Evolutionary conservation across 2,797 vertebrate genomes (phyloP).

Genomic region (Centropyge bicolor): DNA sequence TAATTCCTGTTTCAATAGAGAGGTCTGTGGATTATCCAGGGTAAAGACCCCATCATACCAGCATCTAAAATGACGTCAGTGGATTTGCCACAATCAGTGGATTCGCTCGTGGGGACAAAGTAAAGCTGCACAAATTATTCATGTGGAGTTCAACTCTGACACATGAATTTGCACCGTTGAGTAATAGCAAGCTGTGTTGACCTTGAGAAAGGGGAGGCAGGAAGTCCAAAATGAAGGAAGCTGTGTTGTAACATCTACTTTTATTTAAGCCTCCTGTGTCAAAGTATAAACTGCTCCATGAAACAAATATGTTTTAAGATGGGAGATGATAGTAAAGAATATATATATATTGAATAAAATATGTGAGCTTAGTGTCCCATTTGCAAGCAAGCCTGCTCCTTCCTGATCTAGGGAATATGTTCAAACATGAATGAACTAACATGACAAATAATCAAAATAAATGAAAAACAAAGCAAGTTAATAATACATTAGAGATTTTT

Average conservation of each 20-base stretch:
- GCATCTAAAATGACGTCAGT: not conserved
- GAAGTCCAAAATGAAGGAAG: constrained; percentile 17
- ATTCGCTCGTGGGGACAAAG: not conserved
- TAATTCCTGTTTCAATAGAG: not conserved
- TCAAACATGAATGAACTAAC: not conserved
- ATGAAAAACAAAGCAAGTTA: not conserved
- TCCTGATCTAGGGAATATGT: not conserved
- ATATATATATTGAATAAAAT: too few species aligned
- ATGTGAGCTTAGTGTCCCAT: too few species aligned
- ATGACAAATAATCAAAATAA: not conserved
- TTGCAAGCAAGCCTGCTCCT: not conserved
- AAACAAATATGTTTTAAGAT: not conserved
- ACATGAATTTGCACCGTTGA: not conserved
- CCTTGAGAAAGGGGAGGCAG: not conserved
- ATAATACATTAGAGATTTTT: not conserved
- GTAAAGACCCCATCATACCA: not conserved
- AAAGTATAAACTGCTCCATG: not conserved
- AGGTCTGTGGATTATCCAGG: constrained; percentile 7
- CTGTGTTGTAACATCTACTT: not conserved
- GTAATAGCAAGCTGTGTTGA: not conserved
- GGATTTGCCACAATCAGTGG: not conserved
- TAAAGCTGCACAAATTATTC: not conserved
- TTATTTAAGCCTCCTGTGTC: not conserved
- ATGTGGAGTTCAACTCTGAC: not conserved
- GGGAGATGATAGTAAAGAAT: too few species aligned